A percentile compares a stretch with the other conserved stretches of the same genome.
Evolutionary conservation across 2,888 invertebrate genomes (phyloP).

Genomic region (Athrips mouffetella): DNA sequence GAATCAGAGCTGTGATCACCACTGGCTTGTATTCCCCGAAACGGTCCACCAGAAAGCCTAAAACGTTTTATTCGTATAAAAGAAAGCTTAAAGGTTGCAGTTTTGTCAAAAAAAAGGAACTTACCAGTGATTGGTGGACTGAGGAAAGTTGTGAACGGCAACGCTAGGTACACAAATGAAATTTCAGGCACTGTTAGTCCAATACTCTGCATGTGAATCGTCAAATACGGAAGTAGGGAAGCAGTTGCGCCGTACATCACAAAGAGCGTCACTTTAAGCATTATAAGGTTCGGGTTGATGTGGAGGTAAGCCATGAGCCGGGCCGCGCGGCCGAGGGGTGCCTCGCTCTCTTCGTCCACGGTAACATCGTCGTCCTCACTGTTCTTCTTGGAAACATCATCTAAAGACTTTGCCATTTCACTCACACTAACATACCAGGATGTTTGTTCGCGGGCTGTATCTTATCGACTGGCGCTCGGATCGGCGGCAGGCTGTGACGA

Average conservation of each 20-base stretch:
- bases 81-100: no score
- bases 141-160: constrained; percentile 91
- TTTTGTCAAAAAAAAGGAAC: no score
- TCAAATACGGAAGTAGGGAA: constrained; percentile 89
- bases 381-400: constrained; percentile 60
- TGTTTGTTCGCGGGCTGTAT: constrained; percentile 58
- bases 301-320: constrained; percentile 70
- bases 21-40: constrained; percentile 91
- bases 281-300: constrained; percentile 87
- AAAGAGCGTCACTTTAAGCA: constrained; percentile 89
- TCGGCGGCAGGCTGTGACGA: constrained; percentile 46
- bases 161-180: constrained; percentile 89
- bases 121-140: constrained; percentile 90
- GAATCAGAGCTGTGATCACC: constrained; percentile 85
- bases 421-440: constrained; percentile 50
- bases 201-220: constrained; percentile 94
- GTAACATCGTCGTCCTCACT: constrained; percentile 64
- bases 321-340: constrained; percentile 57
- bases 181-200: constrained; percentile 92
- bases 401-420: constrained; percentile 56
- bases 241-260: constrained; percentile 92
- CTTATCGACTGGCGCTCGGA: constrained; percentile 70
- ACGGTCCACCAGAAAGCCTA: constrained; percentile 91
- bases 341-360: constrained; percentile 68
- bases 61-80: constrained; percentile 31